Percentiles rank a stretch among this genome's conserved stretches.
These are phyloP conservation scores for Zosterops borbonicus DNA, from an alignment of 2,113 vertebrate genomes.

Conservation along the genomic window DNA sequence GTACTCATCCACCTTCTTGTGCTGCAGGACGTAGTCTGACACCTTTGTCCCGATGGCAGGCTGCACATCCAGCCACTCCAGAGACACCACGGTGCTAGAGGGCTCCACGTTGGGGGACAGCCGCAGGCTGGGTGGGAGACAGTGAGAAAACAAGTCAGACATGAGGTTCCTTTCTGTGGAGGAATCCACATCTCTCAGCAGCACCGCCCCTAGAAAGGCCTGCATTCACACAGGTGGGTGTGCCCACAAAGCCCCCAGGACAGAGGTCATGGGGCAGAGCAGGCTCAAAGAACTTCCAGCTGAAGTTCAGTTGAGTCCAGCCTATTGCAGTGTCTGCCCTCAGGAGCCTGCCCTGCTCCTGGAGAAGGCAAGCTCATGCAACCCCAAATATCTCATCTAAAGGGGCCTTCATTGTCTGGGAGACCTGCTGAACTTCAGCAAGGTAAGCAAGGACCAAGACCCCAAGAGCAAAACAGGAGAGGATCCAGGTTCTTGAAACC, in stretches of 20 bases:
- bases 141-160: not conserved
- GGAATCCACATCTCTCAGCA: not conserved
- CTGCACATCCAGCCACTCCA: constrained; percentile 95
- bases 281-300: not conserved
- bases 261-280: not conserved
- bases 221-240: accelerated
- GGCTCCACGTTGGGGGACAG: constrained; percentile 90
- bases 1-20: constrained; percentile 95
- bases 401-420: not conserved
- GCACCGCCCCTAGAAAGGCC: not conserved
- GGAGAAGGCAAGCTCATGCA: not conserved
- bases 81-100: constrained; percentile 92
- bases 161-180: not conserved
- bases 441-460: not conserved
- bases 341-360: not conserved
- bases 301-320: not conserved
- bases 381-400: not conserved
- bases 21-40: constrained; percentile 94
- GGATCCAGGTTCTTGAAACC: not conserved
- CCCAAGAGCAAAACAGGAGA: not conserved
- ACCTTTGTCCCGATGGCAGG: constrained; percentile 93
- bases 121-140: constrained; percentile 76
- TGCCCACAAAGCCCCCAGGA: not conserved
- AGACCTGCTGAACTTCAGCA: not conserved
- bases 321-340: accelerated